Conservation (phyloP, 2,797 vertebrate species). For the Tolypeutes matacus region DNA sequence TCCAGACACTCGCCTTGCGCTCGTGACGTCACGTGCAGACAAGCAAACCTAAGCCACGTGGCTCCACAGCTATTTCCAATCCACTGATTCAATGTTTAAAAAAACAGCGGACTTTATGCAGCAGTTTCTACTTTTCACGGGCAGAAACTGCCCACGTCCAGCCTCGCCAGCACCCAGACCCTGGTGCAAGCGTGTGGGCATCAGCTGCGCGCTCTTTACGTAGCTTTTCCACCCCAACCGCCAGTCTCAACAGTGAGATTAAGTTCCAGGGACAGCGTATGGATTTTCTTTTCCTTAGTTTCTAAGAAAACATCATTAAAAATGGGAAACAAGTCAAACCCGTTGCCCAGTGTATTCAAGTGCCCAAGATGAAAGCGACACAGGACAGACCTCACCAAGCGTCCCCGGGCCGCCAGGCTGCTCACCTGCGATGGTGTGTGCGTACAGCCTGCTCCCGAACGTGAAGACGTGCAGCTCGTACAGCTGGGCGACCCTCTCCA, state of each 20-base stretch:
- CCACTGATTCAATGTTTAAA: neutral
- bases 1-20: fast-evolving
- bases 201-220: too few species aligned
- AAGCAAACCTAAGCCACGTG: fast-evolving
- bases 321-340: neutral
- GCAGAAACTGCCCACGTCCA: too few species aligned
- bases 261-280: neutral
- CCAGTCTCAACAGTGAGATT: fast-evolving
- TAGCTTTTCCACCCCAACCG: too few species aligned
- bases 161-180: too few species aligned
- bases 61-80: neutral
- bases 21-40: fast-evolving
- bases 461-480: slow-evolving; percentile 99
- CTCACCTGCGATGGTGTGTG: slow-evolving; percentile 98
- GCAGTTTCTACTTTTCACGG: too few species aligned
- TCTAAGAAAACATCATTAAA: neutral
- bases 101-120: too few species aligned
- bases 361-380: too few species aligned
- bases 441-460: slow-evolving; percentile 98
- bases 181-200: too few species aligned
- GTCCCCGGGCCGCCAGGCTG: neutral
- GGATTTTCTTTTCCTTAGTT: too few species aligned
- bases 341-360: too few species aligned
- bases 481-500: slow-evolving; percentile 97
- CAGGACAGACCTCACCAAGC: too few species aligned